Evolutionary conservation across 1,140 invertebrate species (phyloP).

Genomic region (Choristoneura fumiferana): DNA sequence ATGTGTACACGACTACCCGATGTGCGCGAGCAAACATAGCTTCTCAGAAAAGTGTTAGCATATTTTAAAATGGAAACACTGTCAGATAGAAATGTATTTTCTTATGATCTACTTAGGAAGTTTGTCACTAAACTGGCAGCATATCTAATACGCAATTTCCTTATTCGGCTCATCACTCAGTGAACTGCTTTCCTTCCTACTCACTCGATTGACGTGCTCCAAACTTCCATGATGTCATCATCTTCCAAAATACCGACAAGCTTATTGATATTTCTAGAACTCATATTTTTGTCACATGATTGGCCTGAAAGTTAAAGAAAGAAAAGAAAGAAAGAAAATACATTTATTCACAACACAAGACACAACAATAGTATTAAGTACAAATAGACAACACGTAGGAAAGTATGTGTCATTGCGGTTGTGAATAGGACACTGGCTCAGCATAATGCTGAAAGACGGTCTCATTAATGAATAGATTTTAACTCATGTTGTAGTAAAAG

Average conservation of each 20-base stretch:
- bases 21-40: conserved; percentile 45
- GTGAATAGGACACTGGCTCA: too few species aligned
- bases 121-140: background rate
- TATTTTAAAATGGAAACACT: conserved; percentile 46
- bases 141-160: conserved; percentile 19
- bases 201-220: conserved; percentile 14
- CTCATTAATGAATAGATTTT: too few species aligned
- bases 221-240: conserved; percentile 11
- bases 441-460: too few species aligned
- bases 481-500: too few species aligned
- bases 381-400: too few species aligned
- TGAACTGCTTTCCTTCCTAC: background rate
- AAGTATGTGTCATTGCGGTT: too few species aligned
- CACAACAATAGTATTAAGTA: too few species aligned
- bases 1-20: conserved; percentile 27
- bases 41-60: conserved; percentile 57
- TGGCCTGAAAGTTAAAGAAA: too few species aligned
- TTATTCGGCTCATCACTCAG: background rate
- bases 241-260: conserved; percentile 4
- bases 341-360: too few species aligned
- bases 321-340: too few species aligned
- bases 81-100: conserved; percentile 25
- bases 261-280: background rate
- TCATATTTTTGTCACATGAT: too few species aligned
- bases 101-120: background rate